Evolutionary conservation across 2,113 vertebrate genomes (phyloP).

Genomic region (Tapirus terrestris): DNA sequence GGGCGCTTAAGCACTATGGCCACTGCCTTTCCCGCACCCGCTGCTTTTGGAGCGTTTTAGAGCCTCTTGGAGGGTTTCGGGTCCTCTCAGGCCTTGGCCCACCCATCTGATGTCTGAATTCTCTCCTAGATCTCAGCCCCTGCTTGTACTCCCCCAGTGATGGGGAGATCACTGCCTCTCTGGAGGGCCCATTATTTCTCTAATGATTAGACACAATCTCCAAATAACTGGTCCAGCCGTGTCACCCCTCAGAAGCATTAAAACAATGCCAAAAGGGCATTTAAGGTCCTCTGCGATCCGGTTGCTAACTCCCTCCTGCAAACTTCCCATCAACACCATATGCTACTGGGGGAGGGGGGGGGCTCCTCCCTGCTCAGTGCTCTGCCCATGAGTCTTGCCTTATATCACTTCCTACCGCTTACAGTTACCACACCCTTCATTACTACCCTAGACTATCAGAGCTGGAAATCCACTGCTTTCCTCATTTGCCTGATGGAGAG

Average conservation of each 20-base stretch:
- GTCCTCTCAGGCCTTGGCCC: background rate
- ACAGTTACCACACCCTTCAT: background rate
- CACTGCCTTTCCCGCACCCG: fast-evolving
- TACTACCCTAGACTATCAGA: background rate
- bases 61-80: background rate
- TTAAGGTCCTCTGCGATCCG: background rate
- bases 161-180: background rate
- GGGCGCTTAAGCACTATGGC: fast-evolving
- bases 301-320: background rate
- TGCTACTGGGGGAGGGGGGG: background rate
- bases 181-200: background rate
- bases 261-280: background rate
- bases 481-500: background rate
- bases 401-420: fast-evolving
- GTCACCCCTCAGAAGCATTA: background rate
- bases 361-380: background rate
- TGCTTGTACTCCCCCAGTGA: background rate
- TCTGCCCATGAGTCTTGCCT: background rate
- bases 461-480: background rate
- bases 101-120: background rate
- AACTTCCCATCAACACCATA: fast-evolving
- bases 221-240: background rate
- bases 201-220: background rate
- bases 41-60: too few species aligned
- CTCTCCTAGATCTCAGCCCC: background rate